Evolutionary conservation across 2,888 invertebrate species (phyloP).

Genomic region (Labia minor): DNA sequence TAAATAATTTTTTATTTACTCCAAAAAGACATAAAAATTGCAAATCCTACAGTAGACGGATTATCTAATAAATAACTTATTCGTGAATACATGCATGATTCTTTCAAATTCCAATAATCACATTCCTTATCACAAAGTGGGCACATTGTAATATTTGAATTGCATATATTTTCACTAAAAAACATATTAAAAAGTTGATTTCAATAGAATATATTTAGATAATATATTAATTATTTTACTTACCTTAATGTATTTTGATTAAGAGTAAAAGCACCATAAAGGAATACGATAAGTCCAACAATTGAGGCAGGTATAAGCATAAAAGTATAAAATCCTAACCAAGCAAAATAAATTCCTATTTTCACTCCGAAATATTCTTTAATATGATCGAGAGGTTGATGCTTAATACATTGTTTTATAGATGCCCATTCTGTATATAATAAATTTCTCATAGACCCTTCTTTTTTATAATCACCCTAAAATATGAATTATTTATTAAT

Average conservation of each 20-base stretch:
- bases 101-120: slow-evolving; percentile 59
- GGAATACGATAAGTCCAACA: slow-evolving; percentile 53
- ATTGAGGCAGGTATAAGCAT: slow-evolving; percentile 66
- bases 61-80: slow-evolving; percentile 76
- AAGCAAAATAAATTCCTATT: slow-evolving; percentile 70
- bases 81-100: slow-evolving; percentile 59
- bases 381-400: slow-evolving; percentile 64
- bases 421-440: slow-evolving; percentile 61
- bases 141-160: slow-evolving; percentile 57
- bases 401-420: slow-evolving; percentile 55
- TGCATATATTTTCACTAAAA: slow-evolving; percentile 48
- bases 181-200: no score
- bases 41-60: slow-evolving; percentile 63
- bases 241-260: slow-evolving; percentile 39
- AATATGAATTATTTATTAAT: slow-evolving; percentile 27
- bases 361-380: slow-evolving; percentile 68
- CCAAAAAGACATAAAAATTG: slow-evolving; percentile 75
- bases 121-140: slow-evolving; percentile 68
- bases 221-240: no score
- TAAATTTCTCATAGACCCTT: slow-evolving; percentile 40
- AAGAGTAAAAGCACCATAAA: slow-evolving; percentile 46
- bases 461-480: slow-evolving; percentile 45
- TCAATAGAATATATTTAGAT: no score
- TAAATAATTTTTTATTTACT: slow-evolving; percentile 33
- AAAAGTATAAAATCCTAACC: slow-evolving; percentile 76